Conservation (phyloP, 2,888 invertebrate species). For the Hydraecia micacea region DNA sequence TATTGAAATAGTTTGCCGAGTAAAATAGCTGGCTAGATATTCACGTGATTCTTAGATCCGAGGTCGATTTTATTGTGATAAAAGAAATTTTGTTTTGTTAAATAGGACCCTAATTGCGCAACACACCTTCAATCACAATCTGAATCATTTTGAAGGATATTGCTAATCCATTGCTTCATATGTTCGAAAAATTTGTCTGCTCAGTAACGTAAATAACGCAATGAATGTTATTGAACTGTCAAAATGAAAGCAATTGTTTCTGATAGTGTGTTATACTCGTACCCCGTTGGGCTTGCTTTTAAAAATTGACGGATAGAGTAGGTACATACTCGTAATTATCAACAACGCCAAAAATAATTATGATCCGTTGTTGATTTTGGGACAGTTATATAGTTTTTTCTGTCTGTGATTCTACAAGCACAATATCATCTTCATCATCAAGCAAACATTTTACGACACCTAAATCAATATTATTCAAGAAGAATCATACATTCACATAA, state of each 20-base stretch:
- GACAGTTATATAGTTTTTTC: not conserved
- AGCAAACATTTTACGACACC: not conserved
- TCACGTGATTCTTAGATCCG: not conserved
- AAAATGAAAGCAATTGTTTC: no score
- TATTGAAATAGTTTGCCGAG: conserved; percentile 9
- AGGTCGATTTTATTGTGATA: not conserved
- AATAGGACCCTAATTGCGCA: not conserved
- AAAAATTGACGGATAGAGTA: not conserved
- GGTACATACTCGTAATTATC: not conserved
- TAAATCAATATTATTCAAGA: conserved; percentile 16
- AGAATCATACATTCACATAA: not conserved
- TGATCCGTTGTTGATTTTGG: not conserved
- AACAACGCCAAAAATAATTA: not conserved
- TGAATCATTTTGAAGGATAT: no score
- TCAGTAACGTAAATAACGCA: no score
- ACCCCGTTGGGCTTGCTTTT: not conserved
- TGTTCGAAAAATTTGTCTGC: no score
- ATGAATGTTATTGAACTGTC: not conserved
- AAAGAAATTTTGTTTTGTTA: not conserved
- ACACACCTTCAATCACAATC: no score
- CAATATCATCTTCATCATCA: not conserved
- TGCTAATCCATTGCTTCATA: no score
- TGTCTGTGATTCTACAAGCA: not conserved
- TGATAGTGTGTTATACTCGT: no score
- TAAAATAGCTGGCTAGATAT: not conserved